Base-by-base conservation (phyloP, 2,113 vertebrate species). In the Melanocharis versteri region DNA sequence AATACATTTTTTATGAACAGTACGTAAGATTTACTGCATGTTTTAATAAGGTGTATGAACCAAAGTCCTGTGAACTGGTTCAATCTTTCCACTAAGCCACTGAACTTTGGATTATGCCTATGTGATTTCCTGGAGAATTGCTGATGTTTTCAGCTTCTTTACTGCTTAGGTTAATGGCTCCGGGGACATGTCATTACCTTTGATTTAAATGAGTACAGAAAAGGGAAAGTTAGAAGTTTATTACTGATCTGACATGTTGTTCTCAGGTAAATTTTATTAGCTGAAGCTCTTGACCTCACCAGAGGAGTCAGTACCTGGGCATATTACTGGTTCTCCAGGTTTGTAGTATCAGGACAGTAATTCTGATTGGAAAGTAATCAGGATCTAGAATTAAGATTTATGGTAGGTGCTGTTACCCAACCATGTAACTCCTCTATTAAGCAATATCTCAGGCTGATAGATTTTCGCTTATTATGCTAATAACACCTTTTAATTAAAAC, bases 401-500 rank as follows among this genome's bases (percentile, higher is more conserved):
- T 61, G 45, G 31, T 66, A 61, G 21, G 7, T 77, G 54, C 40
- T 69, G 15, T 57, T 65, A 69, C 40, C 30, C 76, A 53, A n/a
- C 40, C 50, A 16, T 39, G 6, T 20, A 83, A 73, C 6, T 61
- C 17, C 11, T 82, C 39, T 85, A 24, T 56, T 75, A 84, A 65
- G 42, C 50, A 69, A 11, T 71, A 73, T 2, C 30, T 77, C 33
- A 33, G 45, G 13, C 50, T 81, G 12, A 57, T 51, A 57, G 58
- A 57, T 45, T 61, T 78, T 14, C 3, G 45, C 31, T 84, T 11
- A 35, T 39, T 54, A 40, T 22, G 7, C 50, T 85, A 76, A 64
- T 89, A 86, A 81, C n/a, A n/a, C n/a, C n/a, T n/a, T n/a, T n/a
- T n/a, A n/a, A n/a, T 45, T 87, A 79, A 87, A 89, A 87, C 53